These are phyloP conservation scores for Vollenhovia emeryi DNA, from an alignment of 1,140 invertebrate species.

Conservation along the genomic window DNA sequence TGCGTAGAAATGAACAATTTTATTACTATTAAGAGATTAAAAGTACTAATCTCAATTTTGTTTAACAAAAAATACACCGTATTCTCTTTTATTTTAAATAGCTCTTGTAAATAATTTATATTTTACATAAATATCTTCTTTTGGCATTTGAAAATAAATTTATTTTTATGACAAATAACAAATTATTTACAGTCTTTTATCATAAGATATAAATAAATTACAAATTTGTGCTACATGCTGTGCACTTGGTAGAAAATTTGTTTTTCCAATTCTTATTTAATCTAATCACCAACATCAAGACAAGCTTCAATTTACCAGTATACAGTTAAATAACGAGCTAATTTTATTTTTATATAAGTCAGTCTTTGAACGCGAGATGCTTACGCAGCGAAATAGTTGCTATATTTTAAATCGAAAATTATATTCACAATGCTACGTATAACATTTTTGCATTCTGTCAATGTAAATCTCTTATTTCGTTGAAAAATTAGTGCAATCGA, in stretches of 20 bases:
- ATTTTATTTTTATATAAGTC: neutral
- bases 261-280: neutral
- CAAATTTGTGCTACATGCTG: neutral
- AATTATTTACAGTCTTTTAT: neutral
- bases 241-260: neutral
- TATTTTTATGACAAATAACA: neutral
- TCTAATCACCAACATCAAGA: neutral
- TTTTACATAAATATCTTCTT: neutral
- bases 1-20: neutral
- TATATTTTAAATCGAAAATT: neutral
- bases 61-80: neutral
- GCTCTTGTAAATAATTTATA: neutral
- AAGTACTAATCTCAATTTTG: neutral
- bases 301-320: neutral
- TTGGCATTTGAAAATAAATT: neutral
- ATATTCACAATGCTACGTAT: neutral
- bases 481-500: neutral
- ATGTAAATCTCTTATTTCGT: neutral
- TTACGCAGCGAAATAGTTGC: neutral
- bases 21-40: neutral
- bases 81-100: neutral
- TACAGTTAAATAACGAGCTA: neutral
- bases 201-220: conserved; percentile 6
- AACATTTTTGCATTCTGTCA: neutral
- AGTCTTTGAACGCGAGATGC: neutral